A percentile compares a stretch with the other conserved stretches of the same genome.
Conservation (phyloP, 2,888 invertebrate species). For the Cryptus viduatorius region DNA sequence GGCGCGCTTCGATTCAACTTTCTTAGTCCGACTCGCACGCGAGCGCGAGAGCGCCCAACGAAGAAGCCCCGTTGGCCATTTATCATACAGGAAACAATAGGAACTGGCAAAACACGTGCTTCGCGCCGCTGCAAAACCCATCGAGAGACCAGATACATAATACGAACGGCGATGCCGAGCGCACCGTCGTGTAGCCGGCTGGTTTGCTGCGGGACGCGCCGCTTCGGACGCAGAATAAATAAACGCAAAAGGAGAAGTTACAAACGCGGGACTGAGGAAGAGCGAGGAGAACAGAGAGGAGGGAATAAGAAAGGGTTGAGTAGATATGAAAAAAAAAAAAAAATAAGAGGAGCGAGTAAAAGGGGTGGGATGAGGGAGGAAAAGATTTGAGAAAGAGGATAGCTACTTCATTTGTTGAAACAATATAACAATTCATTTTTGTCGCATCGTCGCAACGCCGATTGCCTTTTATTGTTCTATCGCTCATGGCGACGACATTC, state of each 20-base stretch:
- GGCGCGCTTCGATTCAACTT: slow-evolving; percentile 55
- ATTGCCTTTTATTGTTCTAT: slow-evolving; percentile 75
- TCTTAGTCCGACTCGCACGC: slow-evolving; percentile 35
- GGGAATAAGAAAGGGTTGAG: slow-evolving; percentile 73
- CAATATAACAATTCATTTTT: slow-evolving; percentile 84
- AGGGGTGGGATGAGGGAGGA: slow-evolving; percentile 42
- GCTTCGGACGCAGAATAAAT: slow-evolving; percentile 39
- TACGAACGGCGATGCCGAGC: slow-evolving; percentile 61
- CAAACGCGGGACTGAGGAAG: slow-evolving; percentile 55
- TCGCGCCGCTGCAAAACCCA: slow-evolving; percentile 82
- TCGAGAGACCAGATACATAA: slow-evolving; percentile 74
- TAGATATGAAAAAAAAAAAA: slow-evolving; percentile 70
- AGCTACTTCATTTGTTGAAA: slow-evolving; percentile 83
- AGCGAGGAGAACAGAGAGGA: slow-evolving; percentile 67
- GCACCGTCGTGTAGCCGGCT: slow-evolving; percentile 14
- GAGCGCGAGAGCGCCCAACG: slow-evolving; percentile 39
- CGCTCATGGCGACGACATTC: background rate
- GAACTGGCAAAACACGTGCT: slow-evolving; percentile 85
- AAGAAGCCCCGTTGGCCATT: slow-evolving; percentile 75
- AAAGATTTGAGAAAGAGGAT: slow-evolving; percentile 29
- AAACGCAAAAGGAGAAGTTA: slow-evolving; percentile 58
- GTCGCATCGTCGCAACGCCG: slow-evolving; percentile 79
- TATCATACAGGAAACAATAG: slow-evolving; percentile 85
- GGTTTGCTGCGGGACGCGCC: slow-evolving; percentile 27
- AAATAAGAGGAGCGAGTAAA: slow-evolving; percentile 60